Evolutionary conservation across 1,140 invertebrate genomes (phyloP).

Genomic region (Drosophila kurseongensis): DNA sequence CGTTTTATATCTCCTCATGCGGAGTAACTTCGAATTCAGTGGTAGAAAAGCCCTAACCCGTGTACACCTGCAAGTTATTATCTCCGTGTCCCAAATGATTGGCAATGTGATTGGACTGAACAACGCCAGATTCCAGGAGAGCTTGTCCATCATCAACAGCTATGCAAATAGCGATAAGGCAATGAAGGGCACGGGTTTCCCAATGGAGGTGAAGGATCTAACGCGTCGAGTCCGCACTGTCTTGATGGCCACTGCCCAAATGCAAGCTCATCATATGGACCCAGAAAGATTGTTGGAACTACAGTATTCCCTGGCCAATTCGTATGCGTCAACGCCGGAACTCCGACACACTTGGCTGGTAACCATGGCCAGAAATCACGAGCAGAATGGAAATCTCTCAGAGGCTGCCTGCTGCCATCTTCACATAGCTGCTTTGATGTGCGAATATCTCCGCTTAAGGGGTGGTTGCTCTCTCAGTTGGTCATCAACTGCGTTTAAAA

Average conservation of each 20-base stretch:
- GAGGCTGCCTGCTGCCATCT: constrained; percentile 94
- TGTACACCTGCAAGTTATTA: constrained; percentile 95
- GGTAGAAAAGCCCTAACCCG: constrained; percentile 92
- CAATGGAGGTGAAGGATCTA: constrained; percentile 95
- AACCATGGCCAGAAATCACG: constrained; percentile 95
- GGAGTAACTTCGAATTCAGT: constrained; percentile 96
- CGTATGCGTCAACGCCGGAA: constrained; percentile 97
- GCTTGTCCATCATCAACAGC: constrained; percentile 95
- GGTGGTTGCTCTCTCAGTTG: constrained; percentile 88
- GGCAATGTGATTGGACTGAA: constrained; percentile 94
- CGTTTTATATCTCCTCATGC: constrained; percentile 95
- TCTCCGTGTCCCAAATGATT: constrained; percentile 95
- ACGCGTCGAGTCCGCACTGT: constrained; percentile 96
- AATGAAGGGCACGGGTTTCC: constrained; percentile 95
- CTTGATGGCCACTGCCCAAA: constrained; percentile 96
- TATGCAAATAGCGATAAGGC: constrained; percentile 96
- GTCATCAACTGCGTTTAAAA: constrained; percentile 93
- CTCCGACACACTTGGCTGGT: constrained; percentile 96
- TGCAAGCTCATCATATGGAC: constrained; percentile 95
- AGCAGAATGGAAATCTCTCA: constrained; percentile 87
- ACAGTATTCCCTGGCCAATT: constrained; percentile 96
- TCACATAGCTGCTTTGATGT: constrained; percentile 96
- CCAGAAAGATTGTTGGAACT: constrained; percentile 96
- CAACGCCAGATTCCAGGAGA: constrained; percentile 96
- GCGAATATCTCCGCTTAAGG: constrained; percentile 94